Percentiles rank a stretch among this genome's conserved stretches.
Evolutionary conservation across 2,113 vertebrate species (phyloP).

Genomic region (Suricata suricatta): DNA sequence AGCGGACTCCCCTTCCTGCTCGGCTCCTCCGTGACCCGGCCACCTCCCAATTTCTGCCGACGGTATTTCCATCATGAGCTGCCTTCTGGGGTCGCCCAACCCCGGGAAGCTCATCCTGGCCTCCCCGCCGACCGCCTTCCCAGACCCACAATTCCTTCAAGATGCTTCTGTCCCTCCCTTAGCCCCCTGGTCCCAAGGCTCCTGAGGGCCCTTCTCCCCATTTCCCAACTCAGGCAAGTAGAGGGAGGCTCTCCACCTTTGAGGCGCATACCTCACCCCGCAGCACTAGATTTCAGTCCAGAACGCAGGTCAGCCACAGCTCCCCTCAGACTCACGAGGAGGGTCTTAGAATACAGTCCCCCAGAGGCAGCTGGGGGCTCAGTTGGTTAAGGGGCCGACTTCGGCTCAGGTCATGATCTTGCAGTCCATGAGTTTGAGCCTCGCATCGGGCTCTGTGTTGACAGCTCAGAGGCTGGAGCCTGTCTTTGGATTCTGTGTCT

Average conservation of each 20-base stretch:
- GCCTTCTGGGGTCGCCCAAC: neutral
- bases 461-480: too few relatives aligned
- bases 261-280: rapidly evolving
- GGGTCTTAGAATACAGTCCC: neutral
- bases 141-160: neutral
- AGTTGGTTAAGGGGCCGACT: too few relatives aligned
- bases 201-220: neutral
- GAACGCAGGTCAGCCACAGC: neutral
- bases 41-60: neutral
- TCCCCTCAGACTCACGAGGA: neutral
- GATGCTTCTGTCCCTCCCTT: neutral
- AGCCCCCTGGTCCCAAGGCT: neutral
- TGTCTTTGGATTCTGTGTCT: too few relatives aligned
- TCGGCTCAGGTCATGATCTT: too few relatives aligned
- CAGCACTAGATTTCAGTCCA: neutral
- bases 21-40: neutral
- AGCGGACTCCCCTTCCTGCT: neutral
- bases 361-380: too few relatives aligned
- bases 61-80: neutral
- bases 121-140: neutral
- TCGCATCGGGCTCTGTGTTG: too few relatives aligned
- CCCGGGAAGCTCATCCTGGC: neutral
- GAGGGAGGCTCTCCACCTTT: neutral
- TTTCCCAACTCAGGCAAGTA: neutral
- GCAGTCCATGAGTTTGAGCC: too few relatives aligned